Conservation (phyloP, 1,140 invertebrate genomes). For the Copidosoma floridanum region DNA sequence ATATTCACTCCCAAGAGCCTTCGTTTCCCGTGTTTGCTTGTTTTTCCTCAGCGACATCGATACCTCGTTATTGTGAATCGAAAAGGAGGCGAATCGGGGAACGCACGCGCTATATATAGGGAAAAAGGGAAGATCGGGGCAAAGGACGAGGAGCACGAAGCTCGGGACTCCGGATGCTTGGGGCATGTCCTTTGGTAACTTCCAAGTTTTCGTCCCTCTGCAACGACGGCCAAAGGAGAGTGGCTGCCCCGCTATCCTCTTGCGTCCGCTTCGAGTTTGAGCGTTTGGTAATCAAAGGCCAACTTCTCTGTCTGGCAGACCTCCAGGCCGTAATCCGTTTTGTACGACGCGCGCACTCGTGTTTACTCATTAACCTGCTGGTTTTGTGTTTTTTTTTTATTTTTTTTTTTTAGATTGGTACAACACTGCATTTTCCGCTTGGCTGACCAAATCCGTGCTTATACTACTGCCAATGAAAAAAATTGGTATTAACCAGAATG, state of each 20-base stretch:
- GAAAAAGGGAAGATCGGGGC: not conserved
- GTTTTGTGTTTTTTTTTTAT: too few relatives aligned
- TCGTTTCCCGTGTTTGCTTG: too few relatives aligned
- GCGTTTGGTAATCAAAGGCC: conserved; percentile 31
- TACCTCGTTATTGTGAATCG: conserved; percentile 15
- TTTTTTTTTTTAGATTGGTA: too few relatives aligned
- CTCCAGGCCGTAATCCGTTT: conserved; percentile 38
- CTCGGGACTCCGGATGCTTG: conserved; percentile 1
- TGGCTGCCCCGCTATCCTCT: not conserved
- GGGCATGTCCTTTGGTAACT: conserved; percentile 15
- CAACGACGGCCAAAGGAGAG: too few relatives aligned
- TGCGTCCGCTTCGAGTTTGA: conserved; percentile 19
- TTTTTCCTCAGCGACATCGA: not conserved
- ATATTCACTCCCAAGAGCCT: too few relatives aligned
- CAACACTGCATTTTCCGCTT: too few relatives aligned
- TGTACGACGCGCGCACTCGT: conserved; percentile 13
- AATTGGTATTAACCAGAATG: too few relatives aligned
- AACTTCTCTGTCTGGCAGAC: conserved; percentile 33
- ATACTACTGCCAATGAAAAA: too few relatives aligned
- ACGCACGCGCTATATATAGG: too few relatives aligned
- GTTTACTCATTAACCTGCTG: too few relatives aligned
- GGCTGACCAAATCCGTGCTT: too few relatives aligned
- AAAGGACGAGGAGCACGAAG: not conserved
- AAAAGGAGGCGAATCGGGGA: not conserved
- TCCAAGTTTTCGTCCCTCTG: too few relatives aligned